Percentiles rank a stretch among this genome's conserved stretches.
Conservation (phyloP, 2,888 invertebrate species). For the Latrodectus elegans region DNA sequence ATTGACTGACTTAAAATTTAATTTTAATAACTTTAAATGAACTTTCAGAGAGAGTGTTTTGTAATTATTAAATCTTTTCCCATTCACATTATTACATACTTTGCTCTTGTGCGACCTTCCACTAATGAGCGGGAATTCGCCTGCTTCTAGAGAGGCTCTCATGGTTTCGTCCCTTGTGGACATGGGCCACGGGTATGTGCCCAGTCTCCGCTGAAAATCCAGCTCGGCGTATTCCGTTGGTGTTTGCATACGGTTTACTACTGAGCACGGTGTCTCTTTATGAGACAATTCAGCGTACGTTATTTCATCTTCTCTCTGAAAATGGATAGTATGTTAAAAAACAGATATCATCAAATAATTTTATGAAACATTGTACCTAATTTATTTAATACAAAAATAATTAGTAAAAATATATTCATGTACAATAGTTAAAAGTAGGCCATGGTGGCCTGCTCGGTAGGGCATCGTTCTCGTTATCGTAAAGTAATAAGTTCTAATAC, state of each 20-base stretch:
- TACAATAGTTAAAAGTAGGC: too few relatives aligned
- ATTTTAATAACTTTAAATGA: too few relatives aligned
- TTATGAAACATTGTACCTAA: background rate
- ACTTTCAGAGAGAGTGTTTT: too few relatives aligned
- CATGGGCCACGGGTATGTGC: conserved; percentile 42
- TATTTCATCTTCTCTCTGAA: conserved; percentile 57
- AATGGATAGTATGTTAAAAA: background rate
- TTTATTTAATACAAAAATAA: background rate
- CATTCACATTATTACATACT: conserved; percentile 11
- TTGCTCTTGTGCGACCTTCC: conserved; percentile 59
- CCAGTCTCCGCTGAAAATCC: conserved; percentile 59
- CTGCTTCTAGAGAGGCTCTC: conserved; percentile 48
- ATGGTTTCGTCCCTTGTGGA: conserved; percentile 24
- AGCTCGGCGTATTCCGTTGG: conserved; percentile 64
- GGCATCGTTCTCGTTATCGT: too few relatives aligned
- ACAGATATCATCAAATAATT: background rate
- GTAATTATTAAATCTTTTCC: too few relatives aligned
- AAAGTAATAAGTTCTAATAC: background rate
- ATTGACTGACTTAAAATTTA: too few relatives aligned
- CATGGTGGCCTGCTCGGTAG: too few relatives aligned
- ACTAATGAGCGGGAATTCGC: conserved; percentile 53
- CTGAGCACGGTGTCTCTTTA: conserved; percentile 45
- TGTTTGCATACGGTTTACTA: conserved; percentile 54
- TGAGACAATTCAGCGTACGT: conserved; percentile 62
- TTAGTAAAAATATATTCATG: background rate